Evolutionary conservation across 2,797 vertebrate species (phyloP), one percentile per base, ranked within the genome.

Genomic region (Myotis planiceps): DNA sequence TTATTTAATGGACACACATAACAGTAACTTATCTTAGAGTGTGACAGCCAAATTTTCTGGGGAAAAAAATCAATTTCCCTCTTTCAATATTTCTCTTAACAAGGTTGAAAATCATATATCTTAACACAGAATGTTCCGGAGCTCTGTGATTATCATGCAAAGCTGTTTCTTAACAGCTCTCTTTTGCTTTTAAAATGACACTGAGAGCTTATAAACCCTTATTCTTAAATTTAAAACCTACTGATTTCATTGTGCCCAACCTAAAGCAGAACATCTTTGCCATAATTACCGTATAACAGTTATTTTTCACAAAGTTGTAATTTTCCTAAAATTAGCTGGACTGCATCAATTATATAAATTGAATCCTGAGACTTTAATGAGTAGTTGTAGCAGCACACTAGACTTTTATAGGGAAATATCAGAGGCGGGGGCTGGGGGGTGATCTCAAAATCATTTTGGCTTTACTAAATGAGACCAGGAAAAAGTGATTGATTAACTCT

Each of bases 271-370:
- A 98, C 97, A 98, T 98, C 98, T 97, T 97, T 97, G 94, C 97
- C 81, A 91, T 97, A 98, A 99, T 98, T 98, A 98, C 93, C 97
- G 96, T 97, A 98, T 98, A 98, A 97, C 63, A 93, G 97, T 97
- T 98, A 89, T 98, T 98, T 98, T 98, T 95, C 32, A 39, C 96
- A 92, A 98, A 98, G 96, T 98, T 98, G 96, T 98, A 98, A 99
- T 99, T 98, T 98, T 98, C 98, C 97, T 98, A 98, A 98, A 98
- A 98, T 98, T 98, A 98, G 96, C 97, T 95, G 98, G 97, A 97
- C 97, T 97, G 95, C 94, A 96, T 98, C 98, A 98, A 98, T 99
- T 98, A 98, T 98, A 97, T 92, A 98, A 98, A 98, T 97, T 96
- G 97, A 98, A 98, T 97, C 96, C 97, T 92, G 97, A 98, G 97